Evolutionary conservation across 2,113 vertebrate genomes (phyloP), one percentile per base, ranked within the genome.

Genomic region (Callorhinus ursinus): DNA sequence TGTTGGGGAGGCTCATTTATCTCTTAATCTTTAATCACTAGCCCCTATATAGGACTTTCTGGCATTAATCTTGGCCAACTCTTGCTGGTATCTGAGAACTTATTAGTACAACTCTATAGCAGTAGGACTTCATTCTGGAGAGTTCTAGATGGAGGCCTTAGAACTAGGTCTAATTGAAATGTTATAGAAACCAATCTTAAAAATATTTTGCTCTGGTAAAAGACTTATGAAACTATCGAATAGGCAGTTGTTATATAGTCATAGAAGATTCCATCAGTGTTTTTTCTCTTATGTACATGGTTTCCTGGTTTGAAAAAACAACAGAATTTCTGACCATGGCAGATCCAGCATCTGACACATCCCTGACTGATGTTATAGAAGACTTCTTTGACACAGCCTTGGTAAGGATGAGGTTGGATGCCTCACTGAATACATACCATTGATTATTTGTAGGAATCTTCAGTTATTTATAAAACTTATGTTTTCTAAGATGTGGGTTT

Each of bases 241-340:
- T 31, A 84, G 63, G 1, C 7, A 31, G 39, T 26, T 22, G 33
- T 74, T 49, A 51, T 7, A 63, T 5, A 28, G 77, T 46, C 36
- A 24, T 31, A 51, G 2, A 8, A 3, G 24, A 59, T 77, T 82
- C 3, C n/a, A 61, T 84, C 7, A 18, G 2, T 55, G 82, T 93
- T 49, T 36, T 28, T 95, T 98, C 92, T 95, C 19, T 79, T 39
- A 92, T 98, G 94, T 93, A 99, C 99, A 95, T 99, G 98, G 98
- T 98, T 55, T 97, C 98, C 69, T 99, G 99, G 99, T 99, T 99
- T 98, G 99, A 99, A 97, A 98, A 98, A 93, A 95, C 98, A 1
- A 95, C 93, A 55, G 65, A 53, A 0, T 98, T 99, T 98, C 42
- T 99, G 79, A 98, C n/a, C 0, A 1, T 95, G n/a, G 90, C 97